Percentiles rank a stretch among this genome's conserved stretches.
Evolutionary conservation across 2,113 vertebrate genomes (phyloP).

Genomic region (Suricata suricatta): DNA sequence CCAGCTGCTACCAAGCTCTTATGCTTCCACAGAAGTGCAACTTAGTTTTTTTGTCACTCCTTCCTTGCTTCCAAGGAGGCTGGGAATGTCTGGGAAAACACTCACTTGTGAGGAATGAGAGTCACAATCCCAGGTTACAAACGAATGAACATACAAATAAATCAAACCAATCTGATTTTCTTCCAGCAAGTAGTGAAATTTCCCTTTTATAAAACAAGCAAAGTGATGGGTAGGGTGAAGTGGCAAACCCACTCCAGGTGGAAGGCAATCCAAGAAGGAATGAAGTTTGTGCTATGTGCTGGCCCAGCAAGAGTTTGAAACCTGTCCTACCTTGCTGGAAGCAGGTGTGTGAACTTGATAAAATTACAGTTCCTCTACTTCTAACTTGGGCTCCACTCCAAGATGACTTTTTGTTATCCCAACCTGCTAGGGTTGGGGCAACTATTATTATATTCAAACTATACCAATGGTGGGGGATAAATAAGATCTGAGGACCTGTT

Average conservation of each 20-base stretch:
- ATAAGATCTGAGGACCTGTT: background rate
- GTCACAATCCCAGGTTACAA: background rate
- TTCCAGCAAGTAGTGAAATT: constrained; percentile 45
- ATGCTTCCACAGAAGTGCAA: constrained; percentile 2
- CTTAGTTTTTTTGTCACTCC: constrained; percentile 67
- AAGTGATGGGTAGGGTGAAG: background rate
- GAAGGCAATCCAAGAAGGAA: constrained; percentile 30
- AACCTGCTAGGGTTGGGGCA: background rate
- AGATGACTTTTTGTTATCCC: constrained; percentile 79
- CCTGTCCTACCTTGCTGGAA: constrained; percentile 26
- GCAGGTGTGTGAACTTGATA: background rate
- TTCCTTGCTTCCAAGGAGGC: constrained; percentile 30
- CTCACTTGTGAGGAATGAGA: constrained; percentile 12
- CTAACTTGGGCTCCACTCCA: constrained; percentile 62
- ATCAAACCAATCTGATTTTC: background rate
- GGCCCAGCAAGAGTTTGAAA: constrained; percentile 17
- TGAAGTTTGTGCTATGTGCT: background rate
- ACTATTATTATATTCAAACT: constrained; percentile 58
- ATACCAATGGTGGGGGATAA: constrained; percentile 1
- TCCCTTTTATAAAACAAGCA: background rate
- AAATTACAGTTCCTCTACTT: constrained; percentile 68
- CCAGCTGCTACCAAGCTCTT: background rate
- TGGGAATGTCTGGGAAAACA: background rate
- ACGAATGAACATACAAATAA: constrained; percentile 4
- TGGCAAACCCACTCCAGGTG: background rate